Percentiles rank a stretch among this genome's conserved stretches.
Conservation (phyloP, 2,113 vertebrate species). For the Callithrix jacchus region DNA sequence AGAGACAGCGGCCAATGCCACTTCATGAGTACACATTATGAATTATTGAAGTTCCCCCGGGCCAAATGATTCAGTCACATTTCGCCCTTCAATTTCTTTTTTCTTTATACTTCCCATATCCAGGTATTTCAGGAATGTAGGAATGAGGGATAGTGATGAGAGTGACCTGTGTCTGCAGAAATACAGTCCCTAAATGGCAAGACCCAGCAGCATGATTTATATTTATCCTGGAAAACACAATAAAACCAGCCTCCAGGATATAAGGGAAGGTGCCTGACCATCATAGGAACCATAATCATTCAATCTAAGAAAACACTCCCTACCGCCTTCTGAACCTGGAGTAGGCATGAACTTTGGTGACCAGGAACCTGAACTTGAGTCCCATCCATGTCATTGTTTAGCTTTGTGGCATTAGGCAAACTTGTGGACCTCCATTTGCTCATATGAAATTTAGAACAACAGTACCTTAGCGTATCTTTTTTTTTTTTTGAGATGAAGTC, state of each 20-base stretch:
- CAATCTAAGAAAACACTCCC: neutral
- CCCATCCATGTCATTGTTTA: neutral
- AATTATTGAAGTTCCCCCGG: neutral
- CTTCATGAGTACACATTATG: neutral
- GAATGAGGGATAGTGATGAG: neutral
- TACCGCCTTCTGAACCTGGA: neutral
- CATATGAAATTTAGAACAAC: neutral
- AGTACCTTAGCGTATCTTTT: neutral
- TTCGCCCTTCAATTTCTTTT: neutral
- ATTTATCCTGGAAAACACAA: neutral
- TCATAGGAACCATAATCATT: neutral
- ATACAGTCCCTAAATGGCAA: neutral
- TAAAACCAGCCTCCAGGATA: neutral
- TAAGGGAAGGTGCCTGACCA: neutral
- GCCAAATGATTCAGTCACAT: neutral
- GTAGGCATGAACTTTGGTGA: neutral
- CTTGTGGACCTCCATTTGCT: neutral
- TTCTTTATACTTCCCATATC: neutral
- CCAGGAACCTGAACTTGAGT: neutral
- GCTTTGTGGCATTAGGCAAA: neutral
- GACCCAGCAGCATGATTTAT: neutral
- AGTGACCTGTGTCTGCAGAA: neutral
- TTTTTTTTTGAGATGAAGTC: too few species aligned
- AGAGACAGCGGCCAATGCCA: neutral
- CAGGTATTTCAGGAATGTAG: neutral